These are phyloP conservation scores for Gortyna flavago DNA, from an alignment of 2,888 invertebrate genomes.

Conservation along the genomic window DNA sequence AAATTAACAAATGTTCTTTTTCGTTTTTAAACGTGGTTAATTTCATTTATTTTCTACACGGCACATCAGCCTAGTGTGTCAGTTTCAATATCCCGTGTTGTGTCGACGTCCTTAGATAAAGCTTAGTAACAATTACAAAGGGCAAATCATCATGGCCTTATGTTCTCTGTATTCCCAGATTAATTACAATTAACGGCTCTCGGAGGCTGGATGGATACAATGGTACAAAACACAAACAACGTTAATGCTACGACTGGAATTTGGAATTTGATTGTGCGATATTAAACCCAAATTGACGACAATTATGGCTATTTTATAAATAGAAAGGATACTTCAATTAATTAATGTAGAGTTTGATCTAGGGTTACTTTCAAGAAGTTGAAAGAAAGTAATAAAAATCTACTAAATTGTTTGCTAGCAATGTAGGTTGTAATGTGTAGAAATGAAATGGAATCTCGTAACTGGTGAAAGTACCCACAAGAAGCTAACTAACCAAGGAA, in stretches of 20 bases:
- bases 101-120: background rate
- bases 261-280: background rate
- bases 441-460: no score
- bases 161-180: conserved; percentile 20
- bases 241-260: background rate
- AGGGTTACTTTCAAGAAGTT: background rate
- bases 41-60: background rate
- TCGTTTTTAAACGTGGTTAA: background rate
- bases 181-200: conserved; percentile 33
- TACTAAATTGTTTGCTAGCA: background rate
- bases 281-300: background rate
- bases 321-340: background rate
- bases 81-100: no score
- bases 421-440: background rate
- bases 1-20: background rate
- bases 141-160: background rate
- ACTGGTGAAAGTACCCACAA: no score
- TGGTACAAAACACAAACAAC: background rate
- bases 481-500: no score
- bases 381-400: background rate
- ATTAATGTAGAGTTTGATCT: background rate
- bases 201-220: background rate
- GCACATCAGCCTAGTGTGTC: background rate
- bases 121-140: conserved; percentile 2
- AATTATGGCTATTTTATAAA: background rate